Evolutionary conservation across 2,888 invertebrate species (phyloP), one percentile per base, ranked within the genome.

Genomic region (Pachydiplax longipennis): DNA sequence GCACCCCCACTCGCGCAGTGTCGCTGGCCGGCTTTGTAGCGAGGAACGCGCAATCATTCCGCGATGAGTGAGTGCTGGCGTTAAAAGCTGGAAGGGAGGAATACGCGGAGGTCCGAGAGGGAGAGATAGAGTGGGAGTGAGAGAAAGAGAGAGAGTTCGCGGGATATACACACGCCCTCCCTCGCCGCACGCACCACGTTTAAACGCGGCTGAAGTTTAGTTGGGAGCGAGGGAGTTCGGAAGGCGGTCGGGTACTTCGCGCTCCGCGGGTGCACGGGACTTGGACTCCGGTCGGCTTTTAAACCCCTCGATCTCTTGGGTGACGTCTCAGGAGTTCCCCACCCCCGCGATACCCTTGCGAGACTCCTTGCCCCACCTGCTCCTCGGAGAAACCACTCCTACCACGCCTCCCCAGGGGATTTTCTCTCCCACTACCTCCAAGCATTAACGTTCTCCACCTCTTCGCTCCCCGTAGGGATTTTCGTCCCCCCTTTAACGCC

Each of bases 1-100:
- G 87, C 87, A 87, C 87, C 87, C 87, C 87, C 87, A 61, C 87
- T 61, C 87, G 87, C 87, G 87, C 87, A 87, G 87, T 87, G 58
- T 35, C 61, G 87, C 87, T 61, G 87, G 73, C 73, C 87, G 87
- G 87, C 87, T 87, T 87, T 87, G 87, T 87, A 61, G 87, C 87
- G 61, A 61, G 87, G 61, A 37, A 35, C 58, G 87, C 37, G 87
- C 87, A 61, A 87, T 87, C 61, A 87, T 87, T 87, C 87, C 87
- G 58, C 87, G 58, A 87, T 87, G 87, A 87, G 87, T 87, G 87
- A 87, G 87, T 65, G 87, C 58, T 37, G 37, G 87, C 10, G 61
- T 87, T 87, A 87, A 87, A 87, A 81, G 81, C 81, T 37, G 87
- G 61, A 65, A 87, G 87, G 31, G 87, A 65, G 61, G 31, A 35